Conservation (phyloP, 1,140 invertebrate species). For the Drosophila sp. region DNA sequence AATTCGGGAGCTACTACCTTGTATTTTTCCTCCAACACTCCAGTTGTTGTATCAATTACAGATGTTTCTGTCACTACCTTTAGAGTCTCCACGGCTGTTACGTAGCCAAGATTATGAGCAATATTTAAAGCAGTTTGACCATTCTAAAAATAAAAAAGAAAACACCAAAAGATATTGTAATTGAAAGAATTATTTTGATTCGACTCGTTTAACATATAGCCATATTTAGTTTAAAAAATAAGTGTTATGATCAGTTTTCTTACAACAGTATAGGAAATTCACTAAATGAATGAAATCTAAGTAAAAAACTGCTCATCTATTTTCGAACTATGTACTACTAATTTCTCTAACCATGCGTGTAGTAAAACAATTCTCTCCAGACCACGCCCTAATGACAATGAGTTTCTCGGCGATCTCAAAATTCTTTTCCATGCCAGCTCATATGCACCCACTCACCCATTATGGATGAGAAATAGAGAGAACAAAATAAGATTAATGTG, state of each 20-base stretch:
- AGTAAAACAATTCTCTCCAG: no score
- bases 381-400: no score
- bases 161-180: not conserved
- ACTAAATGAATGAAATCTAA: not conserved
- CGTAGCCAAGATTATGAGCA: conserved; percentile 97
- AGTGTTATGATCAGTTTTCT: no score
- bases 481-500: not conserved
- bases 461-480: not conserved
- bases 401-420: no score
- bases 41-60: conserved; percentile 89
- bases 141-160: conserved; percentile 87
- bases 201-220: no score
- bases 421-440: no score
- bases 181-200: not conserved
- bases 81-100: conserved; percentile 98
- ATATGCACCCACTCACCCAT: no score
- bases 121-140: conserved; percentile 98
- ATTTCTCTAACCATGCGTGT: not conserved
- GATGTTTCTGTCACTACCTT: conserved; percentile 98
- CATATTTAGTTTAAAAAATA: no score
- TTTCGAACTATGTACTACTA: not conserved
- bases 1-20: conserved; percentile 98
- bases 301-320: not conserved
- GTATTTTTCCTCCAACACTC: conserved; percentile 92
- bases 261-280: not conserved